These are phyloP conservation scores for Apantesis nais DNA, from an alignment of 2,888 invertebrate species.

Conservation along the genomic window DNA sequence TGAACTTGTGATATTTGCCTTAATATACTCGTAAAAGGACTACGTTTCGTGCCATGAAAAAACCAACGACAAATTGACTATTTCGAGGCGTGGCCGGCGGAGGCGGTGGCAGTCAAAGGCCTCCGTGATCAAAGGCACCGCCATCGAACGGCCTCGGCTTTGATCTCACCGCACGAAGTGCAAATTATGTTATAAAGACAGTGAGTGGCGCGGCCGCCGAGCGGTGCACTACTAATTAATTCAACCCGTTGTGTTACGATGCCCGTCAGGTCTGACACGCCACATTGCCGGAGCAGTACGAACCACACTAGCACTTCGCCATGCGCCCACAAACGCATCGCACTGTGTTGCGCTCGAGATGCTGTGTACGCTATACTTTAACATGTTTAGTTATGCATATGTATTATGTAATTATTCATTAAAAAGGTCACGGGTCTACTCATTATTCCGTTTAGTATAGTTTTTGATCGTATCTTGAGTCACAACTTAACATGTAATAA, in stretches of 20 bases:
- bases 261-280: conserved; percentile 39
- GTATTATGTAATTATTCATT: background rate
- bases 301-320: background rate
- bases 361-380: background rate
- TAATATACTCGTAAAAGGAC: conserved; percentile 35
- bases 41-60: conserved; percentile 54
- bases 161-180: conserved; percentile 85
- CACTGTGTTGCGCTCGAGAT: background rate
- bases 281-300: background rate
- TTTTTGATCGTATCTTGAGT: background rate
- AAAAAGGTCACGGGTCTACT: background rate
- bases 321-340: background rate
- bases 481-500: no score
- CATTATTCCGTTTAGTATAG: background rate
- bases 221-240: conserved; percentile 80
- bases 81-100: conserved; percentile 80
- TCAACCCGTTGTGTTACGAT: conserved; percentile 66
- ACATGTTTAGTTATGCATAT: background rate
- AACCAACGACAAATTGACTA: conserved; percentile 82
- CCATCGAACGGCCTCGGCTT: conserved; percentile 78
- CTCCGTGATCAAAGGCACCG: conserved; percentile 83
- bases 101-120: conserved; percentile 82
- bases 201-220: conserved; percentile 78
- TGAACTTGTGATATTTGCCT: conserved; percentile 31
- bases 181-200: conserved; percentile 86